These are phyloP conservation scores for Manis pentadactyla DNA, from an alignment of 2,797 vertebrate genomes.

Conservation along the genomic window DNA sequence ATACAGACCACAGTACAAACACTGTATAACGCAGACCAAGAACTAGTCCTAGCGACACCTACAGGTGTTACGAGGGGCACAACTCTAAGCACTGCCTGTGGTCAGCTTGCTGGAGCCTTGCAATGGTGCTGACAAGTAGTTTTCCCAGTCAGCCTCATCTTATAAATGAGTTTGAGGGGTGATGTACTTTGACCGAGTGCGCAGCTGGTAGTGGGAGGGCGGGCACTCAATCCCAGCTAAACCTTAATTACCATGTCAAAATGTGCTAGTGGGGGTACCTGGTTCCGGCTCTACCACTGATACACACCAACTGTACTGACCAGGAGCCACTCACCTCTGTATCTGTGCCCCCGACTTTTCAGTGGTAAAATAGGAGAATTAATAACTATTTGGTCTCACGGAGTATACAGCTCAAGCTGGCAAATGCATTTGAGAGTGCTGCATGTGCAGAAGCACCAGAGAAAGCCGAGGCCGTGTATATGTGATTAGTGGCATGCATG, in stretches of 20 bases:
- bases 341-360: neutral
- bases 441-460: neutral
- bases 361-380: neutral
- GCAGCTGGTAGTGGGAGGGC: neutral
- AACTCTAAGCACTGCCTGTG: neutral
- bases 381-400: neutral
- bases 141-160: neutral
- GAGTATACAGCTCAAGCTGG: neutral
- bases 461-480: neutral
- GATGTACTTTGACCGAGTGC: neutral
- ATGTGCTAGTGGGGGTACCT: neutral
- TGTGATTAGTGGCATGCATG: neutral
- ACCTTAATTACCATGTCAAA: neutral
- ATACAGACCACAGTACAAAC: neutral
- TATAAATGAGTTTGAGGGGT: neutral
- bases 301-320: neutral
- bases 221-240: neutral
- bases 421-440: neutral
- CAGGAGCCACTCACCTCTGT: neutral
- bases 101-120: neutral
- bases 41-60: neutral
- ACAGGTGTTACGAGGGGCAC: neutral
- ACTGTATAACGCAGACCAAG: neutral
- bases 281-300: neutral
- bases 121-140: neutral